A percentile compares a stretch with the other conserved stretches of the same genome.
Evolutionary conservation across 2,797 vertebrate species (phyloP).

Genomic region (Scyliorhinus canicula): DNA sequence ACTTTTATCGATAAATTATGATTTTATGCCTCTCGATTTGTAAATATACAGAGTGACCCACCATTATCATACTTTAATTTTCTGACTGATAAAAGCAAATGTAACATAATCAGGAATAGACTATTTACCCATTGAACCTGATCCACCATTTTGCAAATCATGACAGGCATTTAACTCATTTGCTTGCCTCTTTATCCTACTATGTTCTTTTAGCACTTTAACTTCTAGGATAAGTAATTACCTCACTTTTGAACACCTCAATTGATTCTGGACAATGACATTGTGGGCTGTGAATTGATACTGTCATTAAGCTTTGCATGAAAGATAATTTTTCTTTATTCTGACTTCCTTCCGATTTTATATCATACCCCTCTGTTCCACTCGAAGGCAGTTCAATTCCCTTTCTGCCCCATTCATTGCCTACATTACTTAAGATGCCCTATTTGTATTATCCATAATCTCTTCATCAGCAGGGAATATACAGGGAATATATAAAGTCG

Average conservation of each 20-base stretch:
- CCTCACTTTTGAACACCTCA: background rate
- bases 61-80: background rate
- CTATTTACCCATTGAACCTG: background rate
- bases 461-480: background rate
- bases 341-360: background rate
- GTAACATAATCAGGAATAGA: background rate
- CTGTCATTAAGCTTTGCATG: background rate
- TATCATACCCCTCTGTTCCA: background rate
- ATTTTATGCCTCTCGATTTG: background rate
- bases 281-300: background rate
- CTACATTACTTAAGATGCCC: background rate
- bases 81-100: background rate
- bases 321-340: background rate
- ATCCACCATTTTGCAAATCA: background rate
- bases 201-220: background rate
- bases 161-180: background rate
- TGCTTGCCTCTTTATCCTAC: background rate
- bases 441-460: background rate
- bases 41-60: background rate
- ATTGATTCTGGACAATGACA: background rate
- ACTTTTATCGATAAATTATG: background rate
- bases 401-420: background rate
- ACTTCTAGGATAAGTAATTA: background rate
- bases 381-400: background rate
- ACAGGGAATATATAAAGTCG: background rate